phyloP scores from a whole-genome alignment of 2,797 vertebrate genomes.

The Oophaga sylvatica region DNA sequence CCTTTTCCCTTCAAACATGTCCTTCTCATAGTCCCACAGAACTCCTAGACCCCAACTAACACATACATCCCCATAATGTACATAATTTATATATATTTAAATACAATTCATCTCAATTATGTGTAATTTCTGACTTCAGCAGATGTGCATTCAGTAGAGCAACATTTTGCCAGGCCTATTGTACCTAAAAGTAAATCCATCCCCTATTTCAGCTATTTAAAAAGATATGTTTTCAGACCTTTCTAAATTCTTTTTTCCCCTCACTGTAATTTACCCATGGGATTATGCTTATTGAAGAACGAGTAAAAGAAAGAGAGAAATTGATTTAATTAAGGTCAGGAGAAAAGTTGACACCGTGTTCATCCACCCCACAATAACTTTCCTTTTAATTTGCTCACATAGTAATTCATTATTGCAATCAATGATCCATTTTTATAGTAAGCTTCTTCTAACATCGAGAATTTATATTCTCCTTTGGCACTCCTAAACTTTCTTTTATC shows the following conservation, averaged over 20 bases:
- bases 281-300: not conserved
- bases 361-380: not conserved
- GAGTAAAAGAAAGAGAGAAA: not conserved
- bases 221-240: not conserved
- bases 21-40: too few relatives aligned
- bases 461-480: not conserved
- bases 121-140: too few relatives aligned
- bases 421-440: constrained; percentile 37
- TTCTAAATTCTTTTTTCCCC: not conserved
- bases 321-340: constrained; percentile 14
- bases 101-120: too few relatives aligned
- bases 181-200: not conserved
- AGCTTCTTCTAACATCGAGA: not conserved
- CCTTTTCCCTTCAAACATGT: too few relatives aligned
- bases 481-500: constrained; percentile 17
- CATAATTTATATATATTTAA: too few relatives aligned
- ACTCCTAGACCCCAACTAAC: too few relatives aligned
- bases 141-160: too few relatives aligned
- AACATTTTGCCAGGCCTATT: not conserved
- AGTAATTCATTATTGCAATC: constrained; percentile 24
- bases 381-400: not conserved
- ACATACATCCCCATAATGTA: too few relatives aligned
- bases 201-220: not conserved
- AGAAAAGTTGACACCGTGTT: constrained; percentile 27
- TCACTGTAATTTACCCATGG: not conserved